Base-by-base conservation (phyloP, 2,797 vertebrate species). In the Cyprinella venusta region DNA sequence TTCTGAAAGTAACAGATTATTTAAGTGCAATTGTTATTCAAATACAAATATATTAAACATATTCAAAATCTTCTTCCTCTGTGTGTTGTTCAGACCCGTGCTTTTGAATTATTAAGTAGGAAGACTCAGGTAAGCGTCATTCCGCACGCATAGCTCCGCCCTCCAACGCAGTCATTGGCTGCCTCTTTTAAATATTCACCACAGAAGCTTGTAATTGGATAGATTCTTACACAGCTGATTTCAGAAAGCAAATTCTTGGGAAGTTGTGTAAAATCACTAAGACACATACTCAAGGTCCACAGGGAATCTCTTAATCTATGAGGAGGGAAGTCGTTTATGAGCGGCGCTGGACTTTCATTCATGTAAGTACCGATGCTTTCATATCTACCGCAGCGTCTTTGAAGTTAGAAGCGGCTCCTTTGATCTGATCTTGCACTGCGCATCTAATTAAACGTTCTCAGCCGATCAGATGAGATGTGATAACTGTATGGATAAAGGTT, bases 161-260 rank as follows among this genome's bases (percentile, higher is more conserved):
- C 21, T 59, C 52, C 78, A 75, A 52, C 67, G 40, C 71, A 13
- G 8, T 21, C 18, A 94, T 93, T 95, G 92, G 95, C 64, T 74
- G 56, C 0, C 6, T 10, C 8, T 6, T 24, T 77, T 89, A 89
- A 90, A 92, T 90, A 93, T 92, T 91, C 88, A 84, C 6, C 30
- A 10, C 81, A 56, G 76, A 54, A 75, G 13, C 24, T 80, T 71
- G 24, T 61, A 84, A 94, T 95, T 94, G 94, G 94, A 81, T 88
- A 77, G 81, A 84, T 88, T 75, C 33, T 42, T 85, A 61, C 88
- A 90, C 87, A 82, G 88, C 84, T 75, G 90, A 92, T 94, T 93
- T 93, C 92, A 94, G 93, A 94, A 94, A 94, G 93, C 91, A 92
- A 92, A 89, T 92, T 87, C 91, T 92, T 90, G 88, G 83, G 89